Percentiles rank a stretch among this genome's conserved stretches.
Evolutionary conservation across 2,888 invertebrate species (phyloP).

Genomic region (Clanis bilineata): DNA sequence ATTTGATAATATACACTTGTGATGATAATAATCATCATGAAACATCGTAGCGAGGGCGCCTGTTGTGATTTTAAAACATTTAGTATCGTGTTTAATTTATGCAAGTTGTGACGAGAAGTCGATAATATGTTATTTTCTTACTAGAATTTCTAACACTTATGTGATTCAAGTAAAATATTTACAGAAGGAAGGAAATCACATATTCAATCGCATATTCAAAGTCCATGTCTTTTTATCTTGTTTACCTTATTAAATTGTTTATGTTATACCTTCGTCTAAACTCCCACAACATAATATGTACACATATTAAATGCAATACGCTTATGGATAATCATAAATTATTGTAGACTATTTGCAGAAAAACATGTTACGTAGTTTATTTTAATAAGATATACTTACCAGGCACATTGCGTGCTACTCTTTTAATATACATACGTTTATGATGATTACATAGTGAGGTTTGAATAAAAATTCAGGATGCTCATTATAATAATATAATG

Average conservation of each 20-base stretch:
- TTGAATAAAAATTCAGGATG: slow-evolving; percentile 62
- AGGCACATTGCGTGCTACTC: slow-evolving; percentile 21
- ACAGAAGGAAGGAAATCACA: background rate
- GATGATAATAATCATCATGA: slow-evolving; percentile 26
- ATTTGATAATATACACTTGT: slow-evolving; percentile 46
- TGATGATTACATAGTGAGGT: slow-evolving; percentile 39
- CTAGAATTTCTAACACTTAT: slow-evolving; percentile 24
- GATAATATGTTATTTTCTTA: slow-evolving; percentile 23
- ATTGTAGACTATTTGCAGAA: slow-evolving; percentile 31
- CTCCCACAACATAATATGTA: slow-evolving; percentile 53
- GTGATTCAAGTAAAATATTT: background rate
- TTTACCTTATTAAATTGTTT: slow-evolving; percentile 31
- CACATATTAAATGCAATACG: slow-evolving; percentile 49
- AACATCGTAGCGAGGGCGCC: slow-evolving; percentile 28
- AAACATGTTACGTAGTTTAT: slow-evolving; percentile 35
- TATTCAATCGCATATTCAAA: background rate
- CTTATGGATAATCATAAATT: slow-evolving; percentile 51
- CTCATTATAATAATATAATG: slow-evolving; percentile 63
- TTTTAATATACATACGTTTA: slow-evolving; percentile 26
- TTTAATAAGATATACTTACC: slow-evolving; percentile 34
- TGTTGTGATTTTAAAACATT: slow-evolving; percentile 32
- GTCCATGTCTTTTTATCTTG: background rate
- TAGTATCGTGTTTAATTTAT: slow-evolving; percentile 41
- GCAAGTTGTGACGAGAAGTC: slow-evolving; percentile 57
- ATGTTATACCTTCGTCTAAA: slow-evolving; percentile 47